phyloP scores from a whole-genome alignment of 2,797 vertebrate species.

The Botia almorhae region DNA sequence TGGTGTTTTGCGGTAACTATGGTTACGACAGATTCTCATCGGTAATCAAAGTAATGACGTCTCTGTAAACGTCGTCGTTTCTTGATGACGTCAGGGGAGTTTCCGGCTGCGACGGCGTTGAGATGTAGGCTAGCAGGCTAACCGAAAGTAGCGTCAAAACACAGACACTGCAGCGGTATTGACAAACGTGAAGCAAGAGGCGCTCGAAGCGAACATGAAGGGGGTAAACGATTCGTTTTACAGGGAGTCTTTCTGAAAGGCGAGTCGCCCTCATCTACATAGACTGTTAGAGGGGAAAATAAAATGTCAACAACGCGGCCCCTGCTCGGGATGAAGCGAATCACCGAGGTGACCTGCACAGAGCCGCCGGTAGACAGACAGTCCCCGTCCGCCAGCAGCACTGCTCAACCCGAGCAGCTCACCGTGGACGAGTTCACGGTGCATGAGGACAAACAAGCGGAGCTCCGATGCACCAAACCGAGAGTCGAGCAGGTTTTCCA shows the following conservation, averaged over 20 bases:
- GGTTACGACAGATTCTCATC: conserved; percentile 29
- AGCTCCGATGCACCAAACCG: conserved; percentile 81
- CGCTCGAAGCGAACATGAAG: conserved; percentile 63
- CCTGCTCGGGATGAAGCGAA: conserved; percentile 78
- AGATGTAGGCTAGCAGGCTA: conserved; percentile 66
- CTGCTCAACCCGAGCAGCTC: conserved; percentile 61
- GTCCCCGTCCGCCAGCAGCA: conserved; percentile 61
- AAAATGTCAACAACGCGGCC: conserved; percentile 85
- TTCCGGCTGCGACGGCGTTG: conserved; percentile 78
- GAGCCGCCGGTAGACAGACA: conserved; percentile 71
- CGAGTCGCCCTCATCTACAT: conserved; percentile 52
- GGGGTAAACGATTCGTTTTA: conserved; percentile 43
- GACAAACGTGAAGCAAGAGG: conserved; percentile 34
- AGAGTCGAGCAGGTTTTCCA: conserved; percentile 89
- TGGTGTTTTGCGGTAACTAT: background rate
- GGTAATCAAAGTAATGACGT: background rate
- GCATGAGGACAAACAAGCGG: conserved; percentile 82
- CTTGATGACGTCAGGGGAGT: conserved; percentile 77
- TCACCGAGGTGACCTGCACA: conserved; percentile 76
- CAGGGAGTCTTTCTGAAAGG: conserved; percentile 37
- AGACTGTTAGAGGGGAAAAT: conserved; percentile 56
- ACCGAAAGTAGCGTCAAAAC: conserved; percentile 30
- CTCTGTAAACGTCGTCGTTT: conserved; percentile 25
- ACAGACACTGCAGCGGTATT: background rate
- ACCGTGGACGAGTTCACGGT: conserved; percentile 92